Conservation (phyloP, 2,888 invertebrate genomes). For the Autographa pulchrina region DNA sequence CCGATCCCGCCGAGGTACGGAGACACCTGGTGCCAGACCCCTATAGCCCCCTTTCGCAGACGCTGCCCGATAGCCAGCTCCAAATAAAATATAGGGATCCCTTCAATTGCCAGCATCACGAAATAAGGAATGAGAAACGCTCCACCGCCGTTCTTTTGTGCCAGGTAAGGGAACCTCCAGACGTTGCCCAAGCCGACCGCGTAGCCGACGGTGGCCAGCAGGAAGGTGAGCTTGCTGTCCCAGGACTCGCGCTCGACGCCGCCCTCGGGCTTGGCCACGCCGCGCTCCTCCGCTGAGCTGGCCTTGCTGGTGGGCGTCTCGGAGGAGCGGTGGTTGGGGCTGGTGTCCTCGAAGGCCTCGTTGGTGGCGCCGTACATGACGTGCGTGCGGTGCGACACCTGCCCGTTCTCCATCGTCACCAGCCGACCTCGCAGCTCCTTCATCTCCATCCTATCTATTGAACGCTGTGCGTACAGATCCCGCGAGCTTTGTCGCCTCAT, state of each 20-base stretch:
- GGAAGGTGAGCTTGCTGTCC: constrained; percentile 97
- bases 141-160: constrained; percentile 98
- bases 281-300: constrained; percentile 91
- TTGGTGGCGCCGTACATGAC: constrained; percentile 96
- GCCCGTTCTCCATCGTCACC: constrained; percentile 92
- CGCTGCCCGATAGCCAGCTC: constrained; percentile 98
- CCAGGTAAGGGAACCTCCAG: constrained; percentile 98
- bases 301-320: constrained; percentile 90
- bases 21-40: constrained; percentile 98
- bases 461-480: constrained; percentile 94
- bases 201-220: constrained; percentile 97
- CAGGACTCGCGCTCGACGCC: constrained; percentile 95
- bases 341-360: constrained; percentile 92
- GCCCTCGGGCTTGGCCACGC: constrained; percentile 91
- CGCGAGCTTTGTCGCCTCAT: constrained; percentile 96
- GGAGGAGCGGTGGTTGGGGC: constrained; percentile 80
- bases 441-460: constrained; percentile 95
- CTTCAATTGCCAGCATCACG: constrained; percentile 98
- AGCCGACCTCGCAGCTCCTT: constrained; percentile 95
- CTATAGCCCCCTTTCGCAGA: constrained; percentile 97
- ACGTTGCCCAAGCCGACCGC: constrained; percentile 98
- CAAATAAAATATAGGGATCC: constrained; percentile 98
- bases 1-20: constrained; percentile 97
- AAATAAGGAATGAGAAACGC: constrained; percentile 99
- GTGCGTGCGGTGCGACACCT: constrained; percentile 81